These are phyloP conservation scores for Nesoenas mayeri DNA, from an alignment of 2,113 vertebrate species.

Conservation along the genomic window DNA sequence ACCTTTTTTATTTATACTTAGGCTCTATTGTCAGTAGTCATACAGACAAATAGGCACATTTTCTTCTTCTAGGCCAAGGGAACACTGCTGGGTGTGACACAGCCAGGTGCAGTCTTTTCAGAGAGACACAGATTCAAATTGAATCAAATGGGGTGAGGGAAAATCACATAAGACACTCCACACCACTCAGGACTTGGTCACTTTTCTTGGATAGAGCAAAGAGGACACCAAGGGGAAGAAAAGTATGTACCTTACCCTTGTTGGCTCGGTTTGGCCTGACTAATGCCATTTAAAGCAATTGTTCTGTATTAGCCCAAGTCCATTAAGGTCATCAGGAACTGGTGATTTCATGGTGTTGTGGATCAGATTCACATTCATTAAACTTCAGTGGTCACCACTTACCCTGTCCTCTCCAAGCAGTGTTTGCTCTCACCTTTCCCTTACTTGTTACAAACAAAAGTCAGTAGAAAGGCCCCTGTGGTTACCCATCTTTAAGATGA, in stretches of 20 bases:
- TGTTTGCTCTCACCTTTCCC: not conserved
- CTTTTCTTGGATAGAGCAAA: not conserved
- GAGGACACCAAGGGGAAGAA: not conserved
- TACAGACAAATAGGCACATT: not conserved
- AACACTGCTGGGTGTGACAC: not conserved
- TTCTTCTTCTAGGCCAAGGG: not conserved
- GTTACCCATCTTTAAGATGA: not conserved
- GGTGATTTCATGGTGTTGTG: not conserved
- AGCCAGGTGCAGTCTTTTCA: not conserved
- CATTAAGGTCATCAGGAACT: not conserved
- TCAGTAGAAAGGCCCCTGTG: not conserved
- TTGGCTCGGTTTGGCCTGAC: not conserved
- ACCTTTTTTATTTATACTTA: not conserved
- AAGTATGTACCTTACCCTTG: not conserved
- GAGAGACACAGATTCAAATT: not conserved
- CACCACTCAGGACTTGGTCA: not conserved
- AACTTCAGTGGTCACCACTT: not conserved
- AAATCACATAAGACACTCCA: not conserved
- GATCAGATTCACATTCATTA: not conserved
- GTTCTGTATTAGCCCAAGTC: not conserved
- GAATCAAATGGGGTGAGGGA: not conserved
- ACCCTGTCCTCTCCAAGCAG: not conserved
- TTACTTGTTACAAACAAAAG: not conserved
- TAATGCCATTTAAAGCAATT: not conserved
- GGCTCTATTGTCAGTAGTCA: not conserved